Conservation (phyloP, 2,888 invertebrate genomes). For the Tenthredo amoena region DNA sequence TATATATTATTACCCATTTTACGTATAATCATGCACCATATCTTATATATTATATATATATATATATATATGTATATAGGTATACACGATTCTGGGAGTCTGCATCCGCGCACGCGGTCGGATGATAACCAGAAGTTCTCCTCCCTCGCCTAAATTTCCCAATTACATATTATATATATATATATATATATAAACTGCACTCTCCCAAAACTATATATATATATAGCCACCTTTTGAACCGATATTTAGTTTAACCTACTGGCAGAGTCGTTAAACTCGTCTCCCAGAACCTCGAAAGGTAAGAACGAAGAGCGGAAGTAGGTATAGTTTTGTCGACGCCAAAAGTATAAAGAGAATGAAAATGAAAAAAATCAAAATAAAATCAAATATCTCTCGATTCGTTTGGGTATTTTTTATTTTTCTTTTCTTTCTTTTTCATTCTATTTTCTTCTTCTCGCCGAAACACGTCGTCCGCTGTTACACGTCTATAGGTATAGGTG, state of each 20-base stretch:
- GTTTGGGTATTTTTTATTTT: not conserved
- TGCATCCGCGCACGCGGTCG: not conserved
- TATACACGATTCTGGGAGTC: not conserved
- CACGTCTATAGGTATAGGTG: not conserved
- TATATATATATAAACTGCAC: not conserved
- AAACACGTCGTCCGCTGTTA: not conserved
- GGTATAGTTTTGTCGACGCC: not conserved
- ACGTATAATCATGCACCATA: too few relatives aligned
- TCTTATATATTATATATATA: not conserved
- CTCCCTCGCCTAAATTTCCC: not conserved
- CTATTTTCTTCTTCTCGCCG: not conserved
- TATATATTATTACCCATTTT: not conserved
- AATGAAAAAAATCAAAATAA: not conserved
- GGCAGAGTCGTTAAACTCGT: not conserved
- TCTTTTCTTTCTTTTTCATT: too few relatives aligned
- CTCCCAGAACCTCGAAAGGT: not conserved
- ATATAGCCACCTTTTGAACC: not conserved
- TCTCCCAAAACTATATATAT: not conserved
- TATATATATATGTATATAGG: not conserved
- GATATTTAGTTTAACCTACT: not conserved
- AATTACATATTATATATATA: not conserved
- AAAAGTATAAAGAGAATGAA: not conserved
- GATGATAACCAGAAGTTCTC: conserved; percentile 13
- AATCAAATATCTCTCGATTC: not conserved
- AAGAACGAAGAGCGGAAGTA: not conserved